Base-by-base conservation (phyloP, 2,113 vertebrate species). In the Oxygymnocypris stewartii region DNA sequence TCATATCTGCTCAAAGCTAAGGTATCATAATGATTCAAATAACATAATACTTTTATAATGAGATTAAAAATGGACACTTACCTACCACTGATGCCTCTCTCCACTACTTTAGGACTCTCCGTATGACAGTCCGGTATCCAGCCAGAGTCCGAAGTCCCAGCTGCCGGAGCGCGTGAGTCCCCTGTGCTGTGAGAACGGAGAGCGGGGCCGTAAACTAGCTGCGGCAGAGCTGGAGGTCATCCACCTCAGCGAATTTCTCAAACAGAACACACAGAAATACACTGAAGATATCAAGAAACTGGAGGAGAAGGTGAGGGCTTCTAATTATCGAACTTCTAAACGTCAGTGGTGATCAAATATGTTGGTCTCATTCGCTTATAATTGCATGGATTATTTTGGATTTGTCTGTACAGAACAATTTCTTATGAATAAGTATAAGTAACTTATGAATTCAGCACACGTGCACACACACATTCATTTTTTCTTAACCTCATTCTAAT, bases 231-330 rank as follows among this genome's bases (percentile, higher is more conserved):
- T 93, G 88, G 97, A 97, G 87, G 94, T 96, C 23, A 86, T 96
- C 31, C 96, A 96, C 4, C 92, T 98, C 86, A 97, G 93, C 82
- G 96, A 97, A 85, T 94, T 96, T 82, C 93, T 96, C 89, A 97
- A 96, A 87, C 96, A 97, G 84, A 95, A 95, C 90, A 91, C 95
- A 77, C 95, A 93, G 71, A 97, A 96, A 90, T 96, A 97, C 57
- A 94, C 90, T 18, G 98, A 99, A 76, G 97, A 98, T 86, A 95
- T 96, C 83, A 96, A 95, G 90, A 99, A 97, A 91, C 93, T 99
- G 93, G 97, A 98, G 83, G 97, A 99, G 86, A 99, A 98, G 95
- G 98, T 99, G 20, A 44, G 20, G 13, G 13, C 63, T 6, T 65
- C 63, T 16, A 16, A 28, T 65, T 3, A 6, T 28, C 63, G 2